A percentile compares a stretch with the other conserved stretches of the same genome.
Evolutionary conservation across 2,888 invertebrate species (phyloP).

Genomic region (Apoda limacodes): DNA sequence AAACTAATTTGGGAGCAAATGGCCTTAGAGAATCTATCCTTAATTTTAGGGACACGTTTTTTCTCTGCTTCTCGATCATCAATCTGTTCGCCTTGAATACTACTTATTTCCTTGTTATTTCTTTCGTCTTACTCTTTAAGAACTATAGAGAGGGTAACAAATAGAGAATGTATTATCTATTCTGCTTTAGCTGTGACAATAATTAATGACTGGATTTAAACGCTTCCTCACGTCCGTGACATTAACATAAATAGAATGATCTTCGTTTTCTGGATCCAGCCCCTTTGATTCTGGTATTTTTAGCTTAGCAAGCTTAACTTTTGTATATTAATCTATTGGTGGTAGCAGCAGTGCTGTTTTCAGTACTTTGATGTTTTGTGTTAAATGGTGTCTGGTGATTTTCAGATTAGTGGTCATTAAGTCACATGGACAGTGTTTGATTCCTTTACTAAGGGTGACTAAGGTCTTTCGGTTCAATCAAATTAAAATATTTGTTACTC

Average conservation of each 20-base stretch:
- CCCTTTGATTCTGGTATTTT: constrained; percentile 68
- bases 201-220: constrained; percentile 70
- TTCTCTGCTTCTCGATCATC: constrained; percentile 51
- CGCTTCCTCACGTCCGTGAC: constrained; percentile 71
- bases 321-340: constrained; percentile 62
- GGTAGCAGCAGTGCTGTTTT: constrained; percentile 41
- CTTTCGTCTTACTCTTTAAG: constrained; percentile 56
- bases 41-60: constrained; percentile 57
- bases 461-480: constrained; percentile 27
- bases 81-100: constrained; percentile 47
- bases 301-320: constrained; percentile 54
- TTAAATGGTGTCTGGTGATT: constrained; percentile 57
- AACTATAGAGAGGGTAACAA: constrained; percentile 49
- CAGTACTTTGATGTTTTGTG: constrained; percentile 62
- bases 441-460: constrained; percentile 23
- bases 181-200: constrained; percentile 67
- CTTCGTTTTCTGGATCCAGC: constrained; percentile 51
- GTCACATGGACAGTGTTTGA: constrained; percentile 34
- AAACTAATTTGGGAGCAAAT: constrained; percentile 52
- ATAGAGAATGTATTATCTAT: constrained; percentile 67
- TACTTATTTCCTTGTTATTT: constrained; percentile 58
- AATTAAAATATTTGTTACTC: no score
- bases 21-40: constrained; percentile 43
- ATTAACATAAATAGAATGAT: constrained; percentile 69
- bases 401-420: constrained; percentile 46